Conservation (phyloP, 92 coral and sea anemone species). For the Siderastrea siderea region DNA sequence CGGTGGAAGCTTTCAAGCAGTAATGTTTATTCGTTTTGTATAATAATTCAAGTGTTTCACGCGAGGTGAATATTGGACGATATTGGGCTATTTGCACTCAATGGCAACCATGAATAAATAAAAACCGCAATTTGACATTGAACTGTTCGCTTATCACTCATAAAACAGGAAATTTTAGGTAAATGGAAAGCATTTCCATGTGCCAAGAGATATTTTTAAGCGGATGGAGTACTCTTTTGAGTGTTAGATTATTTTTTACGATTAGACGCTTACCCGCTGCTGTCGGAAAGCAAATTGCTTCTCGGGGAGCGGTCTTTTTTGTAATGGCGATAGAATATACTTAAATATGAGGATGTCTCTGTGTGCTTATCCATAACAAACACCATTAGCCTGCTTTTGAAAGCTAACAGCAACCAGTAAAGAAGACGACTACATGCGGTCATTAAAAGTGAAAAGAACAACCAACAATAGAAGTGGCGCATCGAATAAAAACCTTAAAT, state of each 20-base stretch:
- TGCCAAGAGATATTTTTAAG: constrained; percentile 27
- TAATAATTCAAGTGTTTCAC: constrained; percentile 39
- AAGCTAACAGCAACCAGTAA: neutral
- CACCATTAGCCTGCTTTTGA: constrained; percentile 5
- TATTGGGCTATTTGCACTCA: constrained; percentile 49
- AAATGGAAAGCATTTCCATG: constrained; percentile 45
- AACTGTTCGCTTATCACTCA: constrained; percentile 39
- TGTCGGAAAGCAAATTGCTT: constrained; percentile 29
- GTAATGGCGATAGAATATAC: constrained; percentile 6
- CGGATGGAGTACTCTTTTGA: constrained; percentile 37
- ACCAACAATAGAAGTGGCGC: constrained; percentile 46
- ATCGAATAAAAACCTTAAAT: constrained; percentile 25
- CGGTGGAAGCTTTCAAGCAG: neutral
- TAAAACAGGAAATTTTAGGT: constrained; percentile 53
- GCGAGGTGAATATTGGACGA: constrained; percentile 40
- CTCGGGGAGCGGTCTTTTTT: too few relatives aligned
- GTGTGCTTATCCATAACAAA: constrained; percentile 22
- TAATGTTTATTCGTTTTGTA: constrained; percentile 23
- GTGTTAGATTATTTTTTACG: constrained; percentile 20
- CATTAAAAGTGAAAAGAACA: constrained; percentile 33
- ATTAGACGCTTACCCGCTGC: constrained; percentile 38
- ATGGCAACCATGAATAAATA: constrained; percentile 40
- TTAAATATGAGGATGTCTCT: neutral
- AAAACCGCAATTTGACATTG: constrained; percentile 52
- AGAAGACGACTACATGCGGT: neutral